Percentiles rank a stretch among this genome's conserved stretches.
phyloP scores from a whole-genome alignment of 2,113 vertebrate species.

The Camelus bactrianus region DNA sequence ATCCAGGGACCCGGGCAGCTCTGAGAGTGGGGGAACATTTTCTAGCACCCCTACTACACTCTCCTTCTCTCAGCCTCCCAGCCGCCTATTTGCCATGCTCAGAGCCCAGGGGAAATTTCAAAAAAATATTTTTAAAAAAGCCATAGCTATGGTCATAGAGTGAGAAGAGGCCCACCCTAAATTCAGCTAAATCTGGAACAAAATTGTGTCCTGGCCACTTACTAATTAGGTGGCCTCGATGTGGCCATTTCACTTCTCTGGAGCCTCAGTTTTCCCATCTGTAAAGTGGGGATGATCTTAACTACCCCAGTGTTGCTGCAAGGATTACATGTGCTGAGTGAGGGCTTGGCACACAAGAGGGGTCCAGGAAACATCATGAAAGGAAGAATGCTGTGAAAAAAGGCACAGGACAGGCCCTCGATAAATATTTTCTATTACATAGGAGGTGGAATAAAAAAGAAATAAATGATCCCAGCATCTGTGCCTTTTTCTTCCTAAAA shows the following conservation, averaged over 20 bases:
- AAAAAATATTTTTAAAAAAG: not conserved
- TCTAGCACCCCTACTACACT: not conserved
- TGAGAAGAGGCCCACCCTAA: not conserved
- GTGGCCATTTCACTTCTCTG: not conserved
- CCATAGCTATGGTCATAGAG: not conserved
- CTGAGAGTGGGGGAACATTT: not conserved
- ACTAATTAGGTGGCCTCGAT: not conserved
- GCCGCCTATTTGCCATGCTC: not conserved
- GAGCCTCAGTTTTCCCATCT: not conserved
- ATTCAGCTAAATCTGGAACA: not conserved
- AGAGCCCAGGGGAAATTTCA: not conserved
- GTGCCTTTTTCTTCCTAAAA: not conserved
- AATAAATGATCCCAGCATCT: not conserved
- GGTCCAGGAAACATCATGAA: not conserved
- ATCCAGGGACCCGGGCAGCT: not conserved
- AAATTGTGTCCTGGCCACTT: not conserved
- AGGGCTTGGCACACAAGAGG: not conserved
- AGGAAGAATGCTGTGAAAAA: not conserved
- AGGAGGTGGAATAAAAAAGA: not conserved
- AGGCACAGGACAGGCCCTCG: not conserved
- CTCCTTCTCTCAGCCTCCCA: not conserved
- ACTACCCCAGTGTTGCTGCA: accelerated
- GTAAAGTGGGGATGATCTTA: not conserved
- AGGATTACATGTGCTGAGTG: accelerated
- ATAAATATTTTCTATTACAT: not conserved